These are phyloP conservation scores for Pyrocephalus nanus DNA, from an alignment of 2,797 vertebrate genomes.

Conservation along the genomic window DNA sequence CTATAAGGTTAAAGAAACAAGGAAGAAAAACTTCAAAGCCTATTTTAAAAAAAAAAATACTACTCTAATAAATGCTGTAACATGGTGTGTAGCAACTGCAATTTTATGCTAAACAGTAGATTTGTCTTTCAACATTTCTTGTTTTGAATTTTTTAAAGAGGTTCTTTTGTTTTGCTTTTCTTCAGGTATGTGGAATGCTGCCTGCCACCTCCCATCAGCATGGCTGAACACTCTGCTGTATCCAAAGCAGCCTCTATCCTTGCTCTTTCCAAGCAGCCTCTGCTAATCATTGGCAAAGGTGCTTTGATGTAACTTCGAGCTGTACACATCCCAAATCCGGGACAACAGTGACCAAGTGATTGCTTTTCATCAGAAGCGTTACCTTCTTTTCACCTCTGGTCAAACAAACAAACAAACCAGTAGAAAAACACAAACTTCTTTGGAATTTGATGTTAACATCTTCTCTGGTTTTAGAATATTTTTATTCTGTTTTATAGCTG, in stretches of 20 bases:
- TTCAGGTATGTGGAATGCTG: constrained; percentile 77
- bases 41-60: background rate
- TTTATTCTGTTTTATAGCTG: background rate
- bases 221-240: constrained; percentile 78
- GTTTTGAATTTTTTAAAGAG: background rate
- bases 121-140: background rate
- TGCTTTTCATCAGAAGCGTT: background rate
- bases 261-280: constrained; percentile 82
- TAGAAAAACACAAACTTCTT: background rate
- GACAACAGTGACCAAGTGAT: background rate
- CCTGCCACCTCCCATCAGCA: constrained; percentile 83
- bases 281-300: constrained; percentile 96
- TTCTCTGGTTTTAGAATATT: background rate
- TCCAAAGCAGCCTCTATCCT: constrained; percentile 76
- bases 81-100: background rate
- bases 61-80: background rate
- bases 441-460: background rate
- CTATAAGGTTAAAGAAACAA: background rate
- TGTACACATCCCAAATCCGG: background rate
- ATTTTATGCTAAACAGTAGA: background rate
- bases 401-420: background rate
- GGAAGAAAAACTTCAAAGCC: background rate
- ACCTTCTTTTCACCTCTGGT: background rate
- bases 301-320: background rate
- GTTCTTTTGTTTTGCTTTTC: background rate